Base-by-base conservation (phyloP, 2,113 vertebrate genomes). In the Uropsilus gracilis region DNA sequence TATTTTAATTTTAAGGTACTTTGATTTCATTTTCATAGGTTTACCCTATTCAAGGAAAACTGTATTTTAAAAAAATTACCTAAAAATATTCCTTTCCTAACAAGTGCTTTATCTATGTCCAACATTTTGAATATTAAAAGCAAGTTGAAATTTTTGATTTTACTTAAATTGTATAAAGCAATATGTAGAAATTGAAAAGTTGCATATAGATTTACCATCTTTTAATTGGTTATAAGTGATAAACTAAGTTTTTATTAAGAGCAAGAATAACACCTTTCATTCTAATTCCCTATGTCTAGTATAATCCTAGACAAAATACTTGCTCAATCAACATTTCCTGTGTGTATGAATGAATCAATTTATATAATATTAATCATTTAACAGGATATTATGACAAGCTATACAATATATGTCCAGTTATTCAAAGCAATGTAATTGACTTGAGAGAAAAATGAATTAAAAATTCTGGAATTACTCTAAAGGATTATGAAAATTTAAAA, bases 21-120 rank as follows among this genome's bases (percentile, higher is more conserved):
- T 78, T 91, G 32, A 92, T 66, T 84, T 72, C 1, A 59, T 89
- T 90, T 95, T 69, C 59, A 61, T 89, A 82, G n/a, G 63, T 32
- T 85, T 75, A 71, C 22, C 68, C 34, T 20, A 76, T 57, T 13
- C 39, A 86, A 86, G 50, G 28, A 82, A 30, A 8, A 76, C 69
- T 61, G 20, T 61, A 53, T 86, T 69, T 69, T 32, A 17, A 30
- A 61, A 61, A 59, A 85, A 80, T 26, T 69, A 64, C 89, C 80
- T 55, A 81, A 68, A 26, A 16, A 78, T 26, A 66, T 46, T 84
- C 85, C 11, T 59, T 61, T 61, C 20, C 17, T 57, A 32, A 13
- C 7, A 55, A 75, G 0, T 37, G 18, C 63, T 91, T 68, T 80
- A 55, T 73, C 34, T 77, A 55, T 57, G 13, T 66, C 22, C 61